These are phyloP conservation scores for Merops nubicus DNA, from an alignment of 2,113 vertebrate genomes.

Conservation along the genomic window DNA sequence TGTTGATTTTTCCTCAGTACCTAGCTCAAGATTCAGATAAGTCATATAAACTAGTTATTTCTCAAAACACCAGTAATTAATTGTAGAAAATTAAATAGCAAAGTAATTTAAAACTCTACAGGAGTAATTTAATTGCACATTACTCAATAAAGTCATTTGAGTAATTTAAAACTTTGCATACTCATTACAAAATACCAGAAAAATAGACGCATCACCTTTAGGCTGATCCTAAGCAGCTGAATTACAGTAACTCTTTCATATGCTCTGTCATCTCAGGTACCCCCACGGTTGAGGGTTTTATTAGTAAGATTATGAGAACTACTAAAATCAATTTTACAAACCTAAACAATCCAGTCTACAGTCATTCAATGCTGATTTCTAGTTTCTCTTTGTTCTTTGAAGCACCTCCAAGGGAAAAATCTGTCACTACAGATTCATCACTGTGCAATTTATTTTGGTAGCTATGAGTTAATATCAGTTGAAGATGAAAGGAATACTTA, in stretches of 20 bases:
- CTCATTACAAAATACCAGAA: background rate
- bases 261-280: background rate
- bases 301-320: background rate
- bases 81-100: background rate
- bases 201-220: background rate
- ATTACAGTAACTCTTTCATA: background rate
- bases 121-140: background rate
- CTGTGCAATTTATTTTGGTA: background rate
- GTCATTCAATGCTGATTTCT: background rate
- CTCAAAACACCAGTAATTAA: background rate
- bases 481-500: background rate
- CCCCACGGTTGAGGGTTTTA: background rate
- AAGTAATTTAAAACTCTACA: background rate
- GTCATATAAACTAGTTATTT: background rate
- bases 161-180: background rate
- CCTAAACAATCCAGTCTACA: background rate
- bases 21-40: background rate
- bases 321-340: background rate
- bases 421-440: background rate
- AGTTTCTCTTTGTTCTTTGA: background rate
- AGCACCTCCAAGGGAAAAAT: background rate
- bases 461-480: background rate
- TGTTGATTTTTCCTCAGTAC: background rate
- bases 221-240: background rate
- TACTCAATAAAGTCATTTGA: background rate